phyloP scores from a whole-genome alignment of 2,797 vertebrate genomes.

The Anisognathus igniventris region DNA sequence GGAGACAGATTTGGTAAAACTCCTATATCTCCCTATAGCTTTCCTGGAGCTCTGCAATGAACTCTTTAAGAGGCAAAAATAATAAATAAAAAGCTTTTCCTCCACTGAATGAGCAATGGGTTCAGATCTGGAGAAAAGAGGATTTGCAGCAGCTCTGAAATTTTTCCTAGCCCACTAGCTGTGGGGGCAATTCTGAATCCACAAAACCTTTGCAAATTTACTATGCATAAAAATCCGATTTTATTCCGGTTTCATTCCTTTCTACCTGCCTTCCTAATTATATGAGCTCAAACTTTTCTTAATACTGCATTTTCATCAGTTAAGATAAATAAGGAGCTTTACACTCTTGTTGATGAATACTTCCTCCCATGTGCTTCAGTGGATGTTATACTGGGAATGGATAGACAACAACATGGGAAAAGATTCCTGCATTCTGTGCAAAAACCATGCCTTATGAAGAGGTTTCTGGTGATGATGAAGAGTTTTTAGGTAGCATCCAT shows the following conservation, averaged over 20 bases:
- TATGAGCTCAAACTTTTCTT: neutral
- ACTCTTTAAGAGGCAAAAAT: neutral
- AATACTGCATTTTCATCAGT: neutral
- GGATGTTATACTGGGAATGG: neutral
- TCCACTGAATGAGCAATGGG: neutral
- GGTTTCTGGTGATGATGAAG: neutral
- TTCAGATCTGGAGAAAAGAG: neutral
- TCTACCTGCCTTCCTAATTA: neutral
- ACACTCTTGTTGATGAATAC: accelerated
- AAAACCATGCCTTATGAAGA: accelerated
- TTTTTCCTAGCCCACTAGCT: neutral
- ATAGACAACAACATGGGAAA: neutral
- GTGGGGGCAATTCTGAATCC: neutral
- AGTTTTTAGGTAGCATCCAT: neutral
- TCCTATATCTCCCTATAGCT: accelerated
- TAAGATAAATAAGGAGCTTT: neutral
- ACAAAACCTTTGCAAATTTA: neutral
- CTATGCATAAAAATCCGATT: neutral
- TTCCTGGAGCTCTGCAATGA: neutral
- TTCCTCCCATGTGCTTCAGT: neutral
- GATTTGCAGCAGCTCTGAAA: neutral
- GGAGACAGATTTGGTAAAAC: neutral
- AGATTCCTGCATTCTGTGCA: neutral
- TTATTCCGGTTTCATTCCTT: neutral
- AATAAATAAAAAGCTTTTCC: neutral